These are phyloP conservation scores for Stictocephala bisonia DNA, from an alignment of 2,888 invertebrate species.

Conservation along the genomic window DNA sequence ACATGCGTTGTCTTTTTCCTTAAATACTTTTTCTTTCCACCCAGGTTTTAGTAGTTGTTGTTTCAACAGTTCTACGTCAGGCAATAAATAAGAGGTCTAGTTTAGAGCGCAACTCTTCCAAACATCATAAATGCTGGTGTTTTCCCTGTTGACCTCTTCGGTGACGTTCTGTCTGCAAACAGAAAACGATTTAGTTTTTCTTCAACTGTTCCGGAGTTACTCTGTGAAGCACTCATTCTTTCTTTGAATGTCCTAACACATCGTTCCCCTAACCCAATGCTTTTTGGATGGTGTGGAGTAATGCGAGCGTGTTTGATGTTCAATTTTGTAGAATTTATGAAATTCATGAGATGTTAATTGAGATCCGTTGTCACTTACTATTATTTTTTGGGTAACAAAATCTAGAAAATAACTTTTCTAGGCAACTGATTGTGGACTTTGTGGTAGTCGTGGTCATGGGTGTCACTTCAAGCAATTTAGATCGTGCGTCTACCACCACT, in stretches of 20 bases:
- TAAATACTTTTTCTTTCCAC: not conserved
- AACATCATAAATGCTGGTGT: conserved; percentile 55
- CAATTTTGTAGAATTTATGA: conserved; percentile 4
- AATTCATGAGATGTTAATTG: conserved; percentile 38
- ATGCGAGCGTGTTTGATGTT: conserved; percentile 29
- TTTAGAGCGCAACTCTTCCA: conserved; percentile 51
- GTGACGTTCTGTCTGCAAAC: conserved; percentile 37
- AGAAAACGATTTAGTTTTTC: conserved; percentile 10
- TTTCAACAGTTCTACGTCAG: not conserved
- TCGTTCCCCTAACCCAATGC: conserved; percentile 58
- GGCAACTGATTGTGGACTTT: conserved; percentile 37
- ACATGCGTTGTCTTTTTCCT: not conserved
- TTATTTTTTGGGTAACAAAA: conserved; percentile 51
- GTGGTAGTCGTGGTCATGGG: not conserved
- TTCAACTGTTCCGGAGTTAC: not conserved
- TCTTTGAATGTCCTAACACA: conserved; percentile 48
- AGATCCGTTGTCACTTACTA: conserved; percentile 49
- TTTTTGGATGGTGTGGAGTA: conserved; percentile 46
- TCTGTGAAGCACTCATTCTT: conserved; percentile 14
- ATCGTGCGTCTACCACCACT: conserved; percentile 23
- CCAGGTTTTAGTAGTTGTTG: not conserved
- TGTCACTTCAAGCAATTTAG: not conserved
- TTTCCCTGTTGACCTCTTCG: conserved; percentile 52
- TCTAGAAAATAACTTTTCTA: conserved; percentile 51
- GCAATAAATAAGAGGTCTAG: conserved; percentile 52